Percentiles rank a stretch among this genome's conserved stretches.
phyloP scores from a whole-genome alignment of 2,797 vertebrate genomes.

The Pempheris klunzingeri region DNA sequence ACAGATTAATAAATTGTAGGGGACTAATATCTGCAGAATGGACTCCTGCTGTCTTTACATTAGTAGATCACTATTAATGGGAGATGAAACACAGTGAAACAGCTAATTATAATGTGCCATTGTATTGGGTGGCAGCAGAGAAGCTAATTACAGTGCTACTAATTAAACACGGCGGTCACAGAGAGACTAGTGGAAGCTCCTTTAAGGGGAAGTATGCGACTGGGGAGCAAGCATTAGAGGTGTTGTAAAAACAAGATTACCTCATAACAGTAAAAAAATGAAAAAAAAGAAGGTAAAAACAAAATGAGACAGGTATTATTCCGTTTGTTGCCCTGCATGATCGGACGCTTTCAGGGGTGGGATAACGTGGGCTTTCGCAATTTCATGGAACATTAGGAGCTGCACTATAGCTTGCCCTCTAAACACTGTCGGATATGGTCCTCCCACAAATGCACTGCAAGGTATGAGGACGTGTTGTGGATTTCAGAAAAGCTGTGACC shows the following conservation, averaged over 20 bases:
- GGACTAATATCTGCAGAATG: background rate
- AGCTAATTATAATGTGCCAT: slow-evolving; percentile 44
- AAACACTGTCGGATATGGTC: background rate
- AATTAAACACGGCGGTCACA: slow-evolving; percentile 56
- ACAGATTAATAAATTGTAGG: background rate
- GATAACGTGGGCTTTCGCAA: background rate
- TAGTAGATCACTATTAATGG: slow-evolving; percentile 7
- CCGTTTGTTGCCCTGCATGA: background rate
- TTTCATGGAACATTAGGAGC: slow-evolving; percentile 46
- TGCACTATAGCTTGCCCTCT: slow-evolving; percentile 4
- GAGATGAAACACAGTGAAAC: slow-evolving; percentile 31
- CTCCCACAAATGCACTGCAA: slow-evolving; percentile 1
- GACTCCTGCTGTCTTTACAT: background rate
- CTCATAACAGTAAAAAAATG: background rate
- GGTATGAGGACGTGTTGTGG: background rate
- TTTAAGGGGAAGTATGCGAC: background rate
- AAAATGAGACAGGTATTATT: background rate
- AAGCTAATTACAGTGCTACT: slow-evolving; percentile 57
- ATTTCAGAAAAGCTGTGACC: background rate
- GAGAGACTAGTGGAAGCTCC: slow-evolving; percentile 4
- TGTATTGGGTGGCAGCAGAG: slow-evolving; percentile 34
- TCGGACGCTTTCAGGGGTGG: background rate
- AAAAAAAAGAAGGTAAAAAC: background rate
- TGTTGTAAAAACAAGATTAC: slow-evolving; percentile 21
- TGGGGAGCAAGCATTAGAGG: slow-evolving; percentile 11